A percentile compares a stretch with the other conserved stretches of the same genome.
phyloP scores from a whole-genome alignment of 2,888 invertebrate genomes.

The Cetonia aurata region DNA sequence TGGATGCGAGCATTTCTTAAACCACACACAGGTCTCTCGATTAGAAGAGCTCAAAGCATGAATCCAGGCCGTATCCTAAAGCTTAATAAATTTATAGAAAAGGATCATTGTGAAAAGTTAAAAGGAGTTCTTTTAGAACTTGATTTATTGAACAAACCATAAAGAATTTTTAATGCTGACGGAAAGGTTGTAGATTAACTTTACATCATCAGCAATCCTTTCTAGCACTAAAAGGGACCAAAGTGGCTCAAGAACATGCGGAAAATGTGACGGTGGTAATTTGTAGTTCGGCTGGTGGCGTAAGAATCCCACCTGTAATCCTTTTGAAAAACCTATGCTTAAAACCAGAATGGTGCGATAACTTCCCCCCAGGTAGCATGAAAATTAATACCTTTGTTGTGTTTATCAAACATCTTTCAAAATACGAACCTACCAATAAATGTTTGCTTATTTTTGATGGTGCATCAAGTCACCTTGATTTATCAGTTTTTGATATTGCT shows the following conservation, averaged over 20 bases:
- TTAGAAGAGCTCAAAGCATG: conserved; percentile 54
- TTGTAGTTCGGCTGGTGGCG: conserved; percentile 55
- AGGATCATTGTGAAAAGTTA: conserved; percentile 50
- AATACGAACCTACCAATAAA: neutral
- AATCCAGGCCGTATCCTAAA: conserved; percentile 55
- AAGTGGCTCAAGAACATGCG: conserved; percentile 54
- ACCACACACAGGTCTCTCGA: conserved; percentile 48
- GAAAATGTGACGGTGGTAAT: conserved; percentile 55
- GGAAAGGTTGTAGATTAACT: conserved; percentile 53
- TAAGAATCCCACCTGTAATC: conserved; percentile 53
- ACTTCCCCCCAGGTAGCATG: neutral
- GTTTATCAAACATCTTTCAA: neutral
- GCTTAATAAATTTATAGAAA: conserved; percentile 42
- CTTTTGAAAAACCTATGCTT: conserved; percentile 51
- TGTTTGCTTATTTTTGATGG: conserved; percentile 13
- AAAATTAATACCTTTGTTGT: neutral
- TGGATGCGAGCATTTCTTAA: conserved; percentile 5
- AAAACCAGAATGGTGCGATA: conserved; percentile 47
- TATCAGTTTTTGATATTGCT: neutral
- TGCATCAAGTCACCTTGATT: neutral
- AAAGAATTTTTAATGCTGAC: conserved; percentile 54
- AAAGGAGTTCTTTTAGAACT: conserved; percentile 51
- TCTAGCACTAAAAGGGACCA: conserved; percentile 51
- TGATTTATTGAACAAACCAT: conserved; percentile 49
- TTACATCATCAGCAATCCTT: conserved; percentile 52